Evolutionary conservation across 2,888 invertebrate genomes (phyloP), one percentile per base, ranked within the genome.

Genomic region (Congeria kusceri): DNA sequence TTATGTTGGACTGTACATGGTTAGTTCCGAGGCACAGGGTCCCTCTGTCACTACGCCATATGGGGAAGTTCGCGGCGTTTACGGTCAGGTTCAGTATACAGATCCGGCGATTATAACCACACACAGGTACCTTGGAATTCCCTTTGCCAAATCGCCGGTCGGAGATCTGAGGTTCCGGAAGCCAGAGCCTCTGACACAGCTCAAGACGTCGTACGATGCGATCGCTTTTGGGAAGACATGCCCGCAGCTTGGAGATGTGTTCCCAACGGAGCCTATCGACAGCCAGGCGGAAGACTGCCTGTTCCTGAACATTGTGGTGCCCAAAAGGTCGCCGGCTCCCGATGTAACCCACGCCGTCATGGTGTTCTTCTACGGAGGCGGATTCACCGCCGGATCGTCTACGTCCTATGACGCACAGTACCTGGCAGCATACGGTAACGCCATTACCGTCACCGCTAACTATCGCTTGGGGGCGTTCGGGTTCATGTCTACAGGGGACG

Each of bases 261-360:
- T n/a, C 3, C n/a, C 27, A 15, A 13, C 5, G 18, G 27, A 3
- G 23, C n/a, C 15, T 9, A 3, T 18, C 7, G 49, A 28, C 7
- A 13, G 13, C 1, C 63, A 62, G 28, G 23, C 25, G 5, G 87
- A 87, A 49, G 86, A 87, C 58, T 87, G 87, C 62, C 73, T 87
- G 13, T 77, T 59, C 58, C 59, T 87, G 29, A 87, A 85, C 47
- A 58, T 87, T 1, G 77, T 67, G 39, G 65, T 63, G 5, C 86
- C 86, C 4, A 53, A 47, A 0, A 20, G 27, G 49, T 4, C 25
- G 3, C 57, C 64, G 9, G 70, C 53, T 32, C 25, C 20, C 2
- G 25, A 32, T 1, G 0, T 15, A 0, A 69, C 61, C n/a, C 63
- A 72, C 29, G 69, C 82, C 20, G 79, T 82, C 2, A 64, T 82